phyloP scores from a whole-genome alignment of 2,113 vertebrate genomes.

The Atlantisia rogersi region DNA sequence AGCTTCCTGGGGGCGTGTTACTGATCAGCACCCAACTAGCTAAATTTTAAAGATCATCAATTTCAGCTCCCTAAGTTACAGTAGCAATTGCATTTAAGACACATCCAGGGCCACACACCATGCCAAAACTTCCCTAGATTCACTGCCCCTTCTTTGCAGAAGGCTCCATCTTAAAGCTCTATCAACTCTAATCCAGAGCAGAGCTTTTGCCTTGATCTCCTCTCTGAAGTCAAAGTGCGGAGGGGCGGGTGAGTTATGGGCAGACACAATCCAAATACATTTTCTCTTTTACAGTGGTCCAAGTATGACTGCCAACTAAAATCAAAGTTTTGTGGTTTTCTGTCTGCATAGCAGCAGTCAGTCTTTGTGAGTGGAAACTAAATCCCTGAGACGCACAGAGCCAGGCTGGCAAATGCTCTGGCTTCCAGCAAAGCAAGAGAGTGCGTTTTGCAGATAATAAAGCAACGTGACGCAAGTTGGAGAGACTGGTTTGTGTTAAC shows the following conservation, averaged over 20 bases:
- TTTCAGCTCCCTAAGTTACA: not conserved
- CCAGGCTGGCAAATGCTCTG: slow-evolving; percentile 1
- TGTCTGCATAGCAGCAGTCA: slow-evolving; percentile 56
- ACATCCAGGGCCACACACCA: not conserved
- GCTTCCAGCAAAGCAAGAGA: slow-evolving; percentile 8
- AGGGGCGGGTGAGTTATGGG: slow-evolving; percentile 19
- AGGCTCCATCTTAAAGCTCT: not conserved
- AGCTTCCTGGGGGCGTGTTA: not conserved
- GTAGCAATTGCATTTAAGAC: not conserved
- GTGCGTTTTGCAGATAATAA: not conserved
- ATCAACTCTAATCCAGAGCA: not conserved
- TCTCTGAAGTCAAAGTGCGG: not conserved
- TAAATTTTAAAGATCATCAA: not conserved
- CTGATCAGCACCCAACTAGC: not conserved
- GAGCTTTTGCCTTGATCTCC: slow-evolving; percentile 9
- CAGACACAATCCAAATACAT: slow-evolving; percentile 14
- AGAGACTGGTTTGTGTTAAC: not conserved
- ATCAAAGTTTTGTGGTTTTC: slow-evolving; percentile 56
- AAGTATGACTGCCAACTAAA: slow-evolving; percentile 47
- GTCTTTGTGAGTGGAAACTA: slow-evolving; percentile 39
- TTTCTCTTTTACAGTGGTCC: slow-evolving; percentile 46
- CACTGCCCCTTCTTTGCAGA: not conserved
- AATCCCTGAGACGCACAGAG: not conserved
- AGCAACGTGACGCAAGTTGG: not conserved
- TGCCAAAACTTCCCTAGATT: not conserved